Evolutionary conservation across 2,113 vertebrate genomes (phyloP).

Genomic region (Pedetes capensis): DNA sequence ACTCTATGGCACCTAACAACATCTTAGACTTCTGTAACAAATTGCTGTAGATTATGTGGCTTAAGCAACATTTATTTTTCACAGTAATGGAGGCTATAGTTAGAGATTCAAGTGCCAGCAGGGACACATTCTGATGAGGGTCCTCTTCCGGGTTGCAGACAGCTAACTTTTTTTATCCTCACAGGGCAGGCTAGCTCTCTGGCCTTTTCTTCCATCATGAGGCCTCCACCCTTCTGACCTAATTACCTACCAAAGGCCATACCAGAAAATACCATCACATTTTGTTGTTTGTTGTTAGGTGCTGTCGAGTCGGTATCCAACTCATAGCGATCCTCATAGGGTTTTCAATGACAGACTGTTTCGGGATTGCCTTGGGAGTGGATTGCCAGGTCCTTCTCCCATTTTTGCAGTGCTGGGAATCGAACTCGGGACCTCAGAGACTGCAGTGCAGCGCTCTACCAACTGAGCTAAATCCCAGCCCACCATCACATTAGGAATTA

Average conservation of each 20-base stretch:
- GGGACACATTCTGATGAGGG: background rate
- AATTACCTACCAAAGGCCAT: background rate
- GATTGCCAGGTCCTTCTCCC: too few species aligned
- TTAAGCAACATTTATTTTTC: background rate
- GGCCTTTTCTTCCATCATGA: background rate
- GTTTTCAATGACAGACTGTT: too few species aligned
- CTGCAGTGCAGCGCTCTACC: too few species aligned
- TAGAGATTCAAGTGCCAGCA: background rate
- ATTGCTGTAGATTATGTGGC: background rate
- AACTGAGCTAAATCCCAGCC: too few species aligned
- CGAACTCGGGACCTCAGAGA: too few species aligned
- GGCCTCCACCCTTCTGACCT: background rate
- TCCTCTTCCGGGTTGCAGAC: background rate
- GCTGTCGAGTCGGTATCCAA: too few species aligned
- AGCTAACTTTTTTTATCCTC: background rate
- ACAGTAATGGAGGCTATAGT: background rate
- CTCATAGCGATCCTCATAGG: too few species aligned
- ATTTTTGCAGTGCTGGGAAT: too few species aligned
- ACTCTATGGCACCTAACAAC: too few species aligned
- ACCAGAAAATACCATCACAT: background rate
- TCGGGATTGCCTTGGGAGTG: too few species aligned
- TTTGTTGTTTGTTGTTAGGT: too few species aligned
- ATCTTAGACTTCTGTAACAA: background rate
- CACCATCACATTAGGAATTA: too few species aligned
- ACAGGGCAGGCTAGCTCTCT: background rate